Evolutionary conservation across 2,888 invertebrate species (phyloP), one percentile per base, ranked within the genome.

Genomic region (Mechanitis messenoides): DNA sequence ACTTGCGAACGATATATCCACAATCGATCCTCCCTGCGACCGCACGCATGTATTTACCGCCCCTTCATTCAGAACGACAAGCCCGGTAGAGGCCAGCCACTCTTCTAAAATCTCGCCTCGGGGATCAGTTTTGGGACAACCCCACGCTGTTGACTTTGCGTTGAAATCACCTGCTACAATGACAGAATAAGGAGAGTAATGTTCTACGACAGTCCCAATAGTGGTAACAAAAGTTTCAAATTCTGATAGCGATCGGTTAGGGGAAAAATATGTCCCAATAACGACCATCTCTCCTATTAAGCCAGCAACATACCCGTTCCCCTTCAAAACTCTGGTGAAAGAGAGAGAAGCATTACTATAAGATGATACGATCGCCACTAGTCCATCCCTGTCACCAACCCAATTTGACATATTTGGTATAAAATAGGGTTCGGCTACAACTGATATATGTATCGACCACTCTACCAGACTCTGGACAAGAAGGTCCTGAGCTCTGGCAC

Each of bases 1-100:
- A 56, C 55, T 63, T 1, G 62, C 66, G 59, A 63, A 64, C 20
- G 65, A 58, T 2, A 66, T 55, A 45, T 70, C 69, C 3, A 67
- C 67, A 31, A 69, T 54, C 7, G 69, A 70, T 61, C 68, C 68
- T 5, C 69, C 68, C 59, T 69, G 68, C 69, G 68, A 69, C 2
- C 68, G 63, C 42, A 68, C 65, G 53, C 69, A 69, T 6, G 68
- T 69, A 35, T 63, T 68, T n/a, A 60, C 60, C 3, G 66, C 60
- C 11, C 66, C 67, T n/a, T 33, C 45, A 50, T 65, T 65, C 12
- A 63, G 1, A 11, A 65, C 58, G 31, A 55, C 56, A 45, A 66
- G 66, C 20, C 63, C 64, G 12, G 63, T 33, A 33, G 33, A 56
- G 11, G 65, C 64, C 28, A 66, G 61, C 64, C 65, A 67, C 12